A percentile compares a stretch with the other conserved stretches of the same genome.
Conservation (phyloP, 2,113 vertebrate species). For the Hydrochoerus hydrochaeris region DNA sequence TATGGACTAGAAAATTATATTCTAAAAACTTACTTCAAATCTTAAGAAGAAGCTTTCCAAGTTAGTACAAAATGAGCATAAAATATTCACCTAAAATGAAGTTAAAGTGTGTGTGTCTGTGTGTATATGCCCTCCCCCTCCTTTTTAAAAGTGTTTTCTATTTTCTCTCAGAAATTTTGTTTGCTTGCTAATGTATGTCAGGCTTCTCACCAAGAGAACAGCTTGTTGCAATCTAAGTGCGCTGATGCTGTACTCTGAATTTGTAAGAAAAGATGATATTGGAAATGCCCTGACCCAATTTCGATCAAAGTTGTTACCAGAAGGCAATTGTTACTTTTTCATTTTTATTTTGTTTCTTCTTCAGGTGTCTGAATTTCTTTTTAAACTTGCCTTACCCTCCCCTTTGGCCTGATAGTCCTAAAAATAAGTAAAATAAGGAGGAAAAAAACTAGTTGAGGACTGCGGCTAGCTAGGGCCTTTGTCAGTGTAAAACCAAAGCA, state of each 20-base stretch:
- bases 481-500: neutral
- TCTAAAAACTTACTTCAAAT: slow-evolving; percentile 47
- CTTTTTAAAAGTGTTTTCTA: neutral
- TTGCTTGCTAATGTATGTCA: neutral
- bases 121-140: too few relatives aligned
- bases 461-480: neutral
- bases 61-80: slow-evolving; percentile 30
- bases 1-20: neutral
- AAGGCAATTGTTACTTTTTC: neutral
- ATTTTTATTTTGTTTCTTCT: neutral
- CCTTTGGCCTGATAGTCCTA: neutral
- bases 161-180: slow-evolving; percentile 36
- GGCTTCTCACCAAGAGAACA: neutral
- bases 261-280: neutral
- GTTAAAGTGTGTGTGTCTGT: too few relatives aligned
- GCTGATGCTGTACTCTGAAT: neutral
- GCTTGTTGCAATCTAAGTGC: neutral
- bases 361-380: neutral
- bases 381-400: neutral
- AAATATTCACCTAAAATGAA: slow-evolving; percentile 34
- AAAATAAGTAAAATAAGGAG: neutral
- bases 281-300: neutral
- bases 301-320: neutral
- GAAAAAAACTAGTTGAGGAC: neutral
- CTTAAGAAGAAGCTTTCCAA: slow-evolving; percentile 45